Percentiles rank a stretch among this genome's conserved stretches.
These are phyloP conservation scores for Anseranas semipalmata DNA, from an alignment of 2,113 vertebrate species.

Conservation along the genomic window DNA sequence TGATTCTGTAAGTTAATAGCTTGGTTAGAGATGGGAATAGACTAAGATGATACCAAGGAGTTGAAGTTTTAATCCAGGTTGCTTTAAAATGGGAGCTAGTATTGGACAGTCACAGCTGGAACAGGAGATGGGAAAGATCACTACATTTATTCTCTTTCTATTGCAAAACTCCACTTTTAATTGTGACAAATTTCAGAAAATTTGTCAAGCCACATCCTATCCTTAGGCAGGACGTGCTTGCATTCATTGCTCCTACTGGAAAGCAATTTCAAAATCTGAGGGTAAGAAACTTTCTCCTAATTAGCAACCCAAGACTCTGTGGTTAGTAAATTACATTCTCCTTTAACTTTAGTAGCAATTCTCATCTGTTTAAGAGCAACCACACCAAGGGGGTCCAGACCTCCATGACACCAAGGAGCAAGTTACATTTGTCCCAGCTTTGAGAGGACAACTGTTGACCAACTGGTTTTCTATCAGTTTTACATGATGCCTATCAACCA, in stretches of 20 bases:
- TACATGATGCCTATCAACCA: neutral
- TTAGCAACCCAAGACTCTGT: neutral
- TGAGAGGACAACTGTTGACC: neutral
- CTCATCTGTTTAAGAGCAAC: neutral
- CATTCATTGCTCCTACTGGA: neutral
- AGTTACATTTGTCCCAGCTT: neutral
- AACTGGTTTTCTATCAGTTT: neutral
- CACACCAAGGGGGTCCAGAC: neutral
- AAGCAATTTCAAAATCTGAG: neutral
- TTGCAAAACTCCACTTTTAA: neutral
- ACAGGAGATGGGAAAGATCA: neutral
- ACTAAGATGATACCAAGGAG: neutral
- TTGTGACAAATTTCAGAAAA: neutral
- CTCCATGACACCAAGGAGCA: neutral
- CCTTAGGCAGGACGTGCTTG: neutral
- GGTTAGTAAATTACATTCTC: neutral
- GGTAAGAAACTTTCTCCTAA: neutral
- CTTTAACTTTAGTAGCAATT: neutral
- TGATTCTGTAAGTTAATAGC: constrained; percentile 22
- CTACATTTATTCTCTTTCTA: neutral
- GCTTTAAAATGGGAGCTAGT: neutral
- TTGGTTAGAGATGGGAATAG: constrained; percentile 36
- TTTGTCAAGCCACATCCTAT: neutral
- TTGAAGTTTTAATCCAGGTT: neutral
- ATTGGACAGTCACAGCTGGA: neutral